phyloP scores from a whole-genome alignment of 2,113 vertebrate species.

The Lynx canadensis region DNA sequence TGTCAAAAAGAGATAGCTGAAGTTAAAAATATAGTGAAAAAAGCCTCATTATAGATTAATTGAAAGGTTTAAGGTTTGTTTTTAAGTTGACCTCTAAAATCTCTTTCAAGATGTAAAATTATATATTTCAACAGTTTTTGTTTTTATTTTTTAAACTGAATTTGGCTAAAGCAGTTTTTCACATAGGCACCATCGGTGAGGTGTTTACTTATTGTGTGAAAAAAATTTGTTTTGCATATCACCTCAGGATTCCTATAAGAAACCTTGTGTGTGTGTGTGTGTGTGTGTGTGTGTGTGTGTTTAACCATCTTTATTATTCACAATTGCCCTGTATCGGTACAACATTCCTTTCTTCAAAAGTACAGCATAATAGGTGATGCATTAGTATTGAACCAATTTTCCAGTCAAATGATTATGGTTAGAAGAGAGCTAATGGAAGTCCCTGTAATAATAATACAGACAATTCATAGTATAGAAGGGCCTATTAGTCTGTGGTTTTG shows the following conservation, averaged over 20 bases:
- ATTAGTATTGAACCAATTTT: constrained; percentile 65
- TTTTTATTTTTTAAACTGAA: not conserved
- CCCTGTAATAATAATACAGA: constrained; percentile 61
- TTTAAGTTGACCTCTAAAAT: not conserved
- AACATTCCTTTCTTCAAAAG: constrained; percentile 5
- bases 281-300: too few species aligned
- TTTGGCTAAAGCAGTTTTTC: not conserved
- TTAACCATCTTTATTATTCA: not conserved
- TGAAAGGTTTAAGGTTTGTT: not conserved
- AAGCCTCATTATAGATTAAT: not conserved
- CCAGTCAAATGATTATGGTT: constrained; percentile 50
- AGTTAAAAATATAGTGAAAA: not conserved
- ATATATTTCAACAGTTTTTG: not conserved
- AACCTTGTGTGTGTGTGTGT: not conserved
- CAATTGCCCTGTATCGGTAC: not conserved
- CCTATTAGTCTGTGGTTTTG: constrained; percentile 63
- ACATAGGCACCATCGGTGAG: not conserved
- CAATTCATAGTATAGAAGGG: constrained; percentile 37
- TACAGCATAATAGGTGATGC: not conserved
- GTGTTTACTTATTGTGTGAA: not conserved
- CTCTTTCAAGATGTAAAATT: not conserved
- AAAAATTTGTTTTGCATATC: not conserved
- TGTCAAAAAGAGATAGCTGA: not conserved
- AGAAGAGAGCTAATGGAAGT: constrained; percentile 59
- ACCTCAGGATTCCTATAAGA: not conserved